Conservation (phyloP, 1,140 invertebrate genomes). For the Papilio helenus region DNA sequence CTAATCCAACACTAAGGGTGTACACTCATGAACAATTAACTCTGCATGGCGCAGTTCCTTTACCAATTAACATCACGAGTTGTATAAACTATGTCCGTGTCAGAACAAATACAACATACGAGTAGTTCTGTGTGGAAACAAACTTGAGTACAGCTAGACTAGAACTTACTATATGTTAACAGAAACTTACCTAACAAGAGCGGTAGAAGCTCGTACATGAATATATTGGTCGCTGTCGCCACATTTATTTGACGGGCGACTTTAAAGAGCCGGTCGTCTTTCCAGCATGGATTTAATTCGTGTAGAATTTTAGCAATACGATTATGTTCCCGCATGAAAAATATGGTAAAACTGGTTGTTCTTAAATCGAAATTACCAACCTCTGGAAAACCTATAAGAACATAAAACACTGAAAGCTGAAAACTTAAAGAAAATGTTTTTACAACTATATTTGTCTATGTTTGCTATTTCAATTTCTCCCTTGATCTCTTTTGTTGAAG, state of each 20-base stretch:
- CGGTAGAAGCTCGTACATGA: constrained; percentile 86
- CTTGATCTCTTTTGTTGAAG: neutral
- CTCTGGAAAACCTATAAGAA: constrained; percentile 54
- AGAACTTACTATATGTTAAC: neutral
- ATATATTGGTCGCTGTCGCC: constrained; percentile 85
- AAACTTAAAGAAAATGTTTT: too few relatives aligned
- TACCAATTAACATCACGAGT: too few relatives aligned
- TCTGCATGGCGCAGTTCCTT: too few relatives aligned
- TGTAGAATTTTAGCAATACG: constrained; percentile 84
- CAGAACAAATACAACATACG: neutral
- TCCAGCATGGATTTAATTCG: constrained; percentile 86
- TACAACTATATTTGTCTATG: too few relatives aligned
- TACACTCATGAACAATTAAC: too few relatives aligned
- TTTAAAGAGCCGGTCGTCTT: constrained; percentile 86
- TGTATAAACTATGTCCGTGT: too few relatives aligned
- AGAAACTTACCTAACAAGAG: constrained; percentile 77
- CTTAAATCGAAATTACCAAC: constrained; percentile 57
- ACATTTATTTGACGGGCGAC: constrained; percentile 85
- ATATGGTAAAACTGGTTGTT: constrained; percentile 95
- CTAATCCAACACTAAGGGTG: too few relatives aligned
- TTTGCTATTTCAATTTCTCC: neutral
- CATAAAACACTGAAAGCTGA: neutral
- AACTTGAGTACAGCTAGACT: neutral
- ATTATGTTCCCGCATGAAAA: constrained; percentile 90
- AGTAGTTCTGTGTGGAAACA: neutral